A percentile compares a stretch with the other conserved stretches of the same genome.
Conservation (phyloP, 2,888 invertebrate species). For the Drosophila tanythrix region DNA sequence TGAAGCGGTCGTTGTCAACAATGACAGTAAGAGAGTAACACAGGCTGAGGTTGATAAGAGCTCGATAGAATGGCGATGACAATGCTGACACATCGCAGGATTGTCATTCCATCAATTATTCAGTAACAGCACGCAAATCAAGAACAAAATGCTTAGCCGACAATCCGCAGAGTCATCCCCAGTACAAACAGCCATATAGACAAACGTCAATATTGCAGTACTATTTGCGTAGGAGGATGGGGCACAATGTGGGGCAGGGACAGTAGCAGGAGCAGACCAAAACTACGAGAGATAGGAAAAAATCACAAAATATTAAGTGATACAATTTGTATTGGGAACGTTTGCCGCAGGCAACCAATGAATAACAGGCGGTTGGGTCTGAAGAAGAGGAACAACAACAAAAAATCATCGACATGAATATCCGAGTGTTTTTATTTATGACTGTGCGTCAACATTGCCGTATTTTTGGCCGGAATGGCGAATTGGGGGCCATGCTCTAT, state of each 20-base stretch:
- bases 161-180: slow-evolving; percentile 56
- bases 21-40: slow-evolving; percentile 30
- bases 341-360: slow-evolving; percentile 69
- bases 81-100: slow-evolving; percentile 76
- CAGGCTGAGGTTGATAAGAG: slow-evolving; percentile 58
- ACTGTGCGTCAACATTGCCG: slow-evolving; percentile 64
- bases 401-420: slow-evolving; percentile 70
- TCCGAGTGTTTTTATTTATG: slow-evolving; percentile 78
- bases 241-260: neutral
- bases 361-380: slow-evolving; percentile 40
- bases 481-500: slow-evolving; percentile 38
- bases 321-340: slow-evolving; percentile 68
- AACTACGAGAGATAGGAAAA: slow-evolving; percentile 20
- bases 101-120: slow-evolving; percentile 80
- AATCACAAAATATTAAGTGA: slow-evolving; percentile 66
- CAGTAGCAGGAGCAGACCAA: too few species aligned
- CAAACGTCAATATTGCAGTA: slow-evolving; percentile 42
- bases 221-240: neutral
- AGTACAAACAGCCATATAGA: slow-evolving; percentile 40
- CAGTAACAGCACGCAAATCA: slow-evolving; percentile 73
- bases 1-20: slow-evolving; percentile 51
- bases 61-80: slow-evolving; percentile 52
- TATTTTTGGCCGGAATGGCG: slow-evolving; percentile 6
- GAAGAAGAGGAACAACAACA: slow-evolving; percentile 6
- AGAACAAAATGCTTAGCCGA: slow-evolving; percentile 63